Percentiles rank a stretch among this genome's conserved stretches.
phyloP scores from a whole-genome alignment of 35 echinoderm and acorn worm genomes.

The Ptychodera flava region DNA sequence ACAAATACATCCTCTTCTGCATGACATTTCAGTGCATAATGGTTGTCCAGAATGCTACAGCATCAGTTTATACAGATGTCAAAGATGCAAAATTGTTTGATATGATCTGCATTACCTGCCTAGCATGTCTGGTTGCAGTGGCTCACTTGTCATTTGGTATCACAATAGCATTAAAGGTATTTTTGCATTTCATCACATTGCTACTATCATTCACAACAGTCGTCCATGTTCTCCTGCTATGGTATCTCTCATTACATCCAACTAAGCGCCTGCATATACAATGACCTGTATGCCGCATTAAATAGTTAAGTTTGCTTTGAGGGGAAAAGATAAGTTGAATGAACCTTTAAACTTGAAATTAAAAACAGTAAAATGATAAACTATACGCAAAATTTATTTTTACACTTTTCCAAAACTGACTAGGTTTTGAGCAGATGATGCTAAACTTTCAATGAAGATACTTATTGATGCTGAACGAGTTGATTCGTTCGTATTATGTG shows the following conservation, averaged over 20 bases:
- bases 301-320: too few species aligned
- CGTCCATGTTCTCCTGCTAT: neutral
- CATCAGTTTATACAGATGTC: slow-evolving; percentile 18
- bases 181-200: neutral
- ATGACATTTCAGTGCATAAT: slow-evolving; percentile 79
- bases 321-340: neutral
- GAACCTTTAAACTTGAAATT: neutral
- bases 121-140: slow-evolving; percentile 22
- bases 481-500: too few species aligned
- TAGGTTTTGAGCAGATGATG: too few species aligned
- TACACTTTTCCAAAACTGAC: too few species aligned
- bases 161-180: slow-evolving; percentile 26
- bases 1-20: slow-evolving; percentile 79
- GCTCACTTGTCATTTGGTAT: slow-evolving; percentile 35
- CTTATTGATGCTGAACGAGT: too few species aligned
- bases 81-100: slow-evolving; percentile 30
- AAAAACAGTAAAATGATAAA: too few species aligned
- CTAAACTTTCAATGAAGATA: too few species aligned
- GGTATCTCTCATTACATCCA: too few species aligned
- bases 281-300: too few species aligned
- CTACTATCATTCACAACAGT: neutral
- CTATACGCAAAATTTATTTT: too few species aligned
- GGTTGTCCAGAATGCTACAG: slow-evolving; percentile 77
- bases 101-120: slow-evolving; percentile 18
- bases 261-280: too few species aligned